These are phyloP conservation scores for Hydrophis major DNA, from an alignment of 2,797 vertebrate species.

Conservation along the genomic window DNA sequence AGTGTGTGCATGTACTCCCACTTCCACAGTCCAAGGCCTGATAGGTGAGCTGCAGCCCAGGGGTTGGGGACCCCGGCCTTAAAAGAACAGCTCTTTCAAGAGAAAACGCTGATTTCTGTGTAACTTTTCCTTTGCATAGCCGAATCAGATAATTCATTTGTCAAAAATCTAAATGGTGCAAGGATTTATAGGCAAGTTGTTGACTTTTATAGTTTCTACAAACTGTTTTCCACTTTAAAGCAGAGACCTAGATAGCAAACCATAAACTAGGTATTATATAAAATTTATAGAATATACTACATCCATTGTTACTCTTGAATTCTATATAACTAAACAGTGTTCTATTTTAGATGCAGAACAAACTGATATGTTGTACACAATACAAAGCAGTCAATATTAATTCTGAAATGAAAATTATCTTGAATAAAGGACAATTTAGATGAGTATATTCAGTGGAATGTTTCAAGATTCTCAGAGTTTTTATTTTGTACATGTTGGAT, in stretches of 20 bases:
- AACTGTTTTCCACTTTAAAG: background rate
- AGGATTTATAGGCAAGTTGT: background rate
- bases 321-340: background rate
- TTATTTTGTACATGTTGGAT: conserved; percentile 66
- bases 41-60: too few species aligned
- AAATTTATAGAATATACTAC: background rate
- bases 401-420: background rate
- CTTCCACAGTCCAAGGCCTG: too few species aligned
- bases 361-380: background rate
- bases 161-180: background rate
- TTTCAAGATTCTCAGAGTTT: conserved; percentile 61
- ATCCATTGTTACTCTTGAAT: background rate
- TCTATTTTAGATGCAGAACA: background rate
- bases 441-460: conserved; percentile 46
- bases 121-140: background rate
- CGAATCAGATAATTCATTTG: background rate
- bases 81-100: background rate
- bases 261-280: background rate
- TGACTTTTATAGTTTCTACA: background rate
- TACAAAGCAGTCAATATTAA: background rate
- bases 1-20: too few species aligned
- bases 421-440: conserved; percentile 21
- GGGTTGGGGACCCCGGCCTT: too few species aligned
- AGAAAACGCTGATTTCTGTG: background rate
- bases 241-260: background rate